phyloP scores from a whole-genome alignment of 2,113 vertebrate species.

The Myrmecophaga tridactyla region DNA sequence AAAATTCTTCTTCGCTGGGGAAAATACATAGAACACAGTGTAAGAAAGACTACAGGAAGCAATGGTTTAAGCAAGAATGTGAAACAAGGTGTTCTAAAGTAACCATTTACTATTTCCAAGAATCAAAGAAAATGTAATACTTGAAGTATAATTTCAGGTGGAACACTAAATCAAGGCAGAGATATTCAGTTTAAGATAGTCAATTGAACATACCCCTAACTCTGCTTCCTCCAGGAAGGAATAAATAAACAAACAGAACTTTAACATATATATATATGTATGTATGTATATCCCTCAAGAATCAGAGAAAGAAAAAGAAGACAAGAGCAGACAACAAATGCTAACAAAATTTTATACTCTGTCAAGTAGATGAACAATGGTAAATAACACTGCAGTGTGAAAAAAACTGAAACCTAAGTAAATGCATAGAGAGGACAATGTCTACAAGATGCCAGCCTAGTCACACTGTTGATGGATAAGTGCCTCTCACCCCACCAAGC shows the following conservation, averaged over 20 bases:
- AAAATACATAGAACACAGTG: not conserved
- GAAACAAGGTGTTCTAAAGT: not conserved
- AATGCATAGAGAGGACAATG: not conserved
- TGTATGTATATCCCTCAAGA: too few relatives aligned
- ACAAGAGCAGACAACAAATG: not conserved
- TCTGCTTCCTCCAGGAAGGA: not conserved
- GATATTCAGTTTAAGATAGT: slow-evolving; percentile 25
- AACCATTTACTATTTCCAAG: not conserved
- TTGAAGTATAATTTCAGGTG: not conserved
- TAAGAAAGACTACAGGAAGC: not conserved
- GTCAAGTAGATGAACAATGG: not conserved
- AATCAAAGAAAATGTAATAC: not conserved
- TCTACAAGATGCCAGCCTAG: not conserved
- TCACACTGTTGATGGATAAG: not conserved
- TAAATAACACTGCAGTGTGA: not conserved
- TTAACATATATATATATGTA: too few relatives aligned
- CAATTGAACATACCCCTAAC: not conserved
- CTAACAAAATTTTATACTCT: not conserved
- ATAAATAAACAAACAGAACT: slow-evolving; percentile 11
- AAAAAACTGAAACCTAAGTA: not conserved
- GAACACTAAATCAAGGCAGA: not conserved
- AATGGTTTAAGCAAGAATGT: not conserved
- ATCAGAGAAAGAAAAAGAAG: not conserved
- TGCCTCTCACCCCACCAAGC: not conserved
- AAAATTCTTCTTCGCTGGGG: not conserved